A percentile compares a stretch with the other conserved stretches of the same genome.
These are phyloP conservation scores for Ceyx melanurus DNA, from an alignment of 2,113 vertebrate species.

Conservation along the genomic window DNA sequence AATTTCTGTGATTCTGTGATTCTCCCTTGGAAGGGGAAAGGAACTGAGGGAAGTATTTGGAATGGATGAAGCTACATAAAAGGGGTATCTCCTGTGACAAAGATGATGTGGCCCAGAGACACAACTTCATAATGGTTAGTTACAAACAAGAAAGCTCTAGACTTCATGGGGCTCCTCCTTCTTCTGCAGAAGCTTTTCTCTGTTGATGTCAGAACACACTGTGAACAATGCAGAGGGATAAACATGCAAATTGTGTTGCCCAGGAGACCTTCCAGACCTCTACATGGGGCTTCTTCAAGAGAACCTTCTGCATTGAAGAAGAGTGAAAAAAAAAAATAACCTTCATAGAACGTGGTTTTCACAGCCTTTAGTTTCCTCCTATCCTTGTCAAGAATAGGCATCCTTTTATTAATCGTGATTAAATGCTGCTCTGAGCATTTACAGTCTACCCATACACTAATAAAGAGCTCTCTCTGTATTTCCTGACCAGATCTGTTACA, in stretches of 20 bases:
- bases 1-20: no score
- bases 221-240: not conserved
- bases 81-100: not conserved
- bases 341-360: not conserved
- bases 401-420: not conserved
- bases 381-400: not conserved
- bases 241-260: not conserved
- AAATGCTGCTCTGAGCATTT: not conserved
- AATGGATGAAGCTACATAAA: not conserved
- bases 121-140: not conserved
- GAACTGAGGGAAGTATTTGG: not conserved
- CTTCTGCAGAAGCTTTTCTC: not conserved
- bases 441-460: not conserved
- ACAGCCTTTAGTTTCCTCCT: not conserved
- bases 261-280: not conserved
- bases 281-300: not conserved
- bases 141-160: not conserved
- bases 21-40: not conserved
- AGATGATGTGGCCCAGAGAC: not conserved
- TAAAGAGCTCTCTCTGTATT: not conserved
- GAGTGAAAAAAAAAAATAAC: not conserved
- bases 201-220: not conserved
- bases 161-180: not conserved
- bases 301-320: not conserved
- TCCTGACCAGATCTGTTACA: not conserved